Evolutionary conservation across 2,888 invertebrate genomes (phyloP), one percentile per base, ranked within the genome.

Genomic region (Loripinus fragilis): DNA sequence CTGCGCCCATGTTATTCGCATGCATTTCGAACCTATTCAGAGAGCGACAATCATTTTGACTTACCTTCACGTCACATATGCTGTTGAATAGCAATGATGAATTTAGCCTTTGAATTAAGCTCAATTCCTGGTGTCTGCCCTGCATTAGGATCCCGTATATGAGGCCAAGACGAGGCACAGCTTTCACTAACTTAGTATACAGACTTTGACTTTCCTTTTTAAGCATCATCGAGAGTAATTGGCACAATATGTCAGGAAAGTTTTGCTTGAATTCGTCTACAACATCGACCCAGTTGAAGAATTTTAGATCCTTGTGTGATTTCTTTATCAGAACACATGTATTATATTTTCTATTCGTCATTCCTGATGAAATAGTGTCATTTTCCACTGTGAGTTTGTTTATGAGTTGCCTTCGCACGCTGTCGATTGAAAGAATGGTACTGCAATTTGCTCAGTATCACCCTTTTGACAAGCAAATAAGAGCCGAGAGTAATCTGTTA

Each of bases 61-160:
- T 64, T 74, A 74, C 74, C 68, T 74, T 69, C 25, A 42, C 45
- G 23, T 74, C 69, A 42, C 74, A 74, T 5, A 74, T 48, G 64
- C 68, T 68, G 65, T 74, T 68, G 41, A 74, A 60, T 20, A 68
- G 52, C 12, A 42, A 5, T 2, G 42, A 30, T 12, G 30, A 23
- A 20, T 60, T 64, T 33, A 69, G 12, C 42, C 64, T 68, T 33
- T 74, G 74, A 17, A 60, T 35, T 5, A 28, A 12, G 42, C 64
- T 74, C 17, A 69, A 35, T 35, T 68, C 69, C 17, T 35, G 30
- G 41, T 69, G 42, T 25, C 69, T 17, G 2, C 33, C 60, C 28
- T 74, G 74, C 33, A 41, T 41, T 15, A 74, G 10, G 17, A 74
- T 41, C 8, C 35, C 35, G 23, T 76, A 76, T 8, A 71, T 28